A percentile compares a stretch with the other conserved stretches of the same genome.
Evolutionary conservation across 2,113 vertebrate species (phyloP).

Genomic region (Opisthocomus hoazin): DNA sequence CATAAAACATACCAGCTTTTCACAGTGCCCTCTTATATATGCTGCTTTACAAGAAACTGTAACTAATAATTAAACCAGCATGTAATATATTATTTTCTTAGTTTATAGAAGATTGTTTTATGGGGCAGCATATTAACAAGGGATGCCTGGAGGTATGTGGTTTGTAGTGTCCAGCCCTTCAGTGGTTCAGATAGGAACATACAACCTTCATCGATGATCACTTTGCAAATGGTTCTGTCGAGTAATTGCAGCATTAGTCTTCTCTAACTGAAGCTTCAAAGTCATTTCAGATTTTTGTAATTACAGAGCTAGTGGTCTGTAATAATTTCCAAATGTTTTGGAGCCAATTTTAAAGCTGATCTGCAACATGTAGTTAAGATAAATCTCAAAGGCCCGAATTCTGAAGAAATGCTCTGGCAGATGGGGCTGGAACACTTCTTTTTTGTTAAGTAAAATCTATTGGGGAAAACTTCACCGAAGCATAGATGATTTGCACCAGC

Average conservation of each 20-base stretch:
- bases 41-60: slow-evolving; percentile 19
- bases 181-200: not conserved
- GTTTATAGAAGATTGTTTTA: slow-evolving; percentile 11
- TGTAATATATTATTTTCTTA: not conserved
- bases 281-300: slow-evolving; percentile 57
- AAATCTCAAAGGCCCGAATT: not conserved
- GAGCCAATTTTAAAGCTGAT: not conserved
- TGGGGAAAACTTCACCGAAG: not conserved
- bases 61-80: slow-evolving; percentile 39
- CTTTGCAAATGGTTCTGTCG: slow-evolving; percentile 30
- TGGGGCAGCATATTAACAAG: not conserved
- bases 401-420: not conserved
- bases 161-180: not conserved
- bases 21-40: not conserved
- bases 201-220: not conserved
- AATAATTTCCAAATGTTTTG: slow-evolving; percentile 57
- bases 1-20: not conserved
- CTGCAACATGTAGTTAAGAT: not conserved
- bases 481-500: not conserved
- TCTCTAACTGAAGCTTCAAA: slow-evolving; percentile 41
- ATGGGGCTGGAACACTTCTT: not conserved
- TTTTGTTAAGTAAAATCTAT: not conserved
- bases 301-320: slow-evolving; percentile 45
- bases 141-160: not conserved
- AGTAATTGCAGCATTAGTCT: slow-evolving; percentile 47